A percentile compares a stretch with the other conserved stretches of the same genome.
Evolutionary conservation across 2,797 vertebrate genomes (phyloP).

Genomic region (Rhinella marina): DNA sequence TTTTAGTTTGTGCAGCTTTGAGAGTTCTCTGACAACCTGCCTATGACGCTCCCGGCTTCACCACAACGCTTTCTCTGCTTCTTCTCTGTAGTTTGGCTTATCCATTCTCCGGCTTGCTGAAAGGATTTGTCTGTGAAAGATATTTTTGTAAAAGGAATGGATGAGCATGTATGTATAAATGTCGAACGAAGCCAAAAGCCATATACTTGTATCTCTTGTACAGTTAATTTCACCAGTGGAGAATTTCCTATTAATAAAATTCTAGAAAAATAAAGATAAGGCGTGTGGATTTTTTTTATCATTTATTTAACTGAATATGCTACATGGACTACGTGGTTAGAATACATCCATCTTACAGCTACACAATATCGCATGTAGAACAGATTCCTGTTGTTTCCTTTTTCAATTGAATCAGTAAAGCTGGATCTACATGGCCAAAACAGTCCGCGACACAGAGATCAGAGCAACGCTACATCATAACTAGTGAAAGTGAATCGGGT

Average conservation of each 20-base stretch:
- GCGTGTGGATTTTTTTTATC: not conserved
- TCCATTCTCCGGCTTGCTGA: constrained; percentile 32
- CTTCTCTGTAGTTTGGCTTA: not conserved
- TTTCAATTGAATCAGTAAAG: not conserved
- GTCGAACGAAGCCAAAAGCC: constrained; percentile 46
- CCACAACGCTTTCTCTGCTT: constrained; percentile 4
- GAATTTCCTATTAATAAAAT: constrained; percentile 59
- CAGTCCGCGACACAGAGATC: too few species aligned
- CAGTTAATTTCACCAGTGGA: constrained; percentile 50
- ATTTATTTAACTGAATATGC: not conserved
- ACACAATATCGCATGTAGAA: not conserved
- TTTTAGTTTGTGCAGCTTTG: not conserved
- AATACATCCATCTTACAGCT: not conserved
- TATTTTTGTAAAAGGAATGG: constrained; percentile 47
- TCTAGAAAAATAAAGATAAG: constrained; percentile 38
- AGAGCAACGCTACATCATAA: too few species aligned
- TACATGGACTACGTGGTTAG: not conserved
- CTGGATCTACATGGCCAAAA: not conserved
- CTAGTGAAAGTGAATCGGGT: too few species aligned
- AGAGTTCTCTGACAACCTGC: not conserved
- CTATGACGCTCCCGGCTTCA: not conserved
- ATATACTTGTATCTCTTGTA: constrained; percentile 55
- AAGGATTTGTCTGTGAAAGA: constrained; percentile 45
- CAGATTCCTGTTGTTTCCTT: not conserved
- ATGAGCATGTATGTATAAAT: constrained; percentile 57